Evolutionary conservation across 2,113 vertebrate genomes (phyloP).

Genomic region (Lichenostomus cassidix): DNA sequence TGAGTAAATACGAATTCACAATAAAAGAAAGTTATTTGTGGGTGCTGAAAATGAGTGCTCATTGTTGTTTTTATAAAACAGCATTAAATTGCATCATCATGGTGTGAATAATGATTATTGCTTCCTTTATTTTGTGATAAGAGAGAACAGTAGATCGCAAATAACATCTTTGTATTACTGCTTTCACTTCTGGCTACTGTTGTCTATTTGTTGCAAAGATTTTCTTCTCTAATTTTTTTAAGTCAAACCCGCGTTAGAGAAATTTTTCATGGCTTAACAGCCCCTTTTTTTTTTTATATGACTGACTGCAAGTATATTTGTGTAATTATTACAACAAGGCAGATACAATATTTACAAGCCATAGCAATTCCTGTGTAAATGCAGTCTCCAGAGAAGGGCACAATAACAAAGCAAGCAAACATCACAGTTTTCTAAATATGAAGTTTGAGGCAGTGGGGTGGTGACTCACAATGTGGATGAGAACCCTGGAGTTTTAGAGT

Average conservation of each 20-base stretch:
- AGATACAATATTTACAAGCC: constrained; percentile 72
- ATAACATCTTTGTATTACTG: neutral
- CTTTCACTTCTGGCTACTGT: neutral
- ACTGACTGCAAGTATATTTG: constrained; percentile 54
- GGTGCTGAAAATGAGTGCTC: neutral
- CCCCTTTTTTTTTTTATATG: neutral
- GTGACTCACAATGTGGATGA: constrained; percentile 34
- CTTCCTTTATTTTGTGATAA: neutral
- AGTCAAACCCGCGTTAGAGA: neutral
- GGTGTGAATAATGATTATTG: constrained; percentile 11
- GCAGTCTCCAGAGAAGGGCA: constrained; percentile 55
- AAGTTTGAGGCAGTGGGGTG: constrained; percentile 23
- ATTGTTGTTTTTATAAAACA: constrained; percentile 15
- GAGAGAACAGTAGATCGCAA: neutral
- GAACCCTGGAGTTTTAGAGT: constrained; percentile 53
- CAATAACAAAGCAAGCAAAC: constrained; percentile 57
- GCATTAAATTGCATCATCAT: neutral
- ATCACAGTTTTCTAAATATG: constrained; percentile 41
- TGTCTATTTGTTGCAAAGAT: neutral
- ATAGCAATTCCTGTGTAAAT: constrained; percentile 64
- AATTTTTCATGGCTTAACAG: constrained; percentile 20
- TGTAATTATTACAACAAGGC: constrained; percentile 56
- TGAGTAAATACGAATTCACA: constrained; percentile 29
- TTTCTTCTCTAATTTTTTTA: constrained; percentile 20
- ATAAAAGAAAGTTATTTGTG: constrained; percentile 21